These are phyloP conservation scores for Andricus curvator DNA, from an alignment of 2,888 invertebrate species.

Conservation along the genomic window DNA sequence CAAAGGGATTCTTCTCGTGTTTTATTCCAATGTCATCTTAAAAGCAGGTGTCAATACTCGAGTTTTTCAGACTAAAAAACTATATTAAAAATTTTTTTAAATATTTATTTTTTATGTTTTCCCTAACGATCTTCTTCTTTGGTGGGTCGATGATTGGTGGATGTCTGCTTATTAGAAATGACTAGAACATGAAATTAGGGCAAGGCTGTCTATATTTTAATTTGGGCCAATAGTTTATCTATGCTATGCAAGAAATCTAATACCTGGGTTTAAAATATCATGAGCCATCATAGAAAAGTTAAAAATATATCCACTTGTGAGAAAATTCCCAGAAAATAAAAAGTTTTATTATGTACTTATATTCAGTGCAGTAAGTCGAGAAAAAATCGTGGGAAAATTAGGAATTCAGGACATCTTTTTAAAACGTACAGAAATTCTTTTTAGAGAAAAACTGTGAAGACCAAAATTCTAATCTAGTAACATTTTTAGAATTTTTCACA, in stretches of 20 bases:
- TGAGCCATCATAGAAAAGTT: background rate
- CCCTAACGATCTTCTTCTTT: background rate
- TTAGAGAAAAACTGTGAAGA: too few relatives aligned
- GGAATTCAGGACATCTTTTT: too few relatives aligned
- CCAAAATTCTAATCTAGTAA: too few relatives aligned
- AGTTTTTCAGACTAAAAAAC: background rate
- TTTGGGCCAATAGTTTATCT: background rate
- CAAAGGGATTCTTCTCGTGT: background rate
- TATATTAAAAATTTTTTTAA: background rate
- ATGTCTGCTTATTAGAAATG: background rate
- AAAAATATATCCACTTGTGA: too few relatives aligned
- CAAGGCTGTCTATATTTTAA: background rate
- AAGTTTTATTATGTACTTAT: too few relatives aligned
- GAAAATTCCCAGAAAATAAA: too few relatives aligned
- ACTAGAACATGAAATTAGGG: background rate
- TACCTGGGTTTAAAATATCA: background rate
- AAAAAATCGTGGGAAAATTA: too few relatives aligned
- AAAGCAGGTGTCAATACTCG: background rate
- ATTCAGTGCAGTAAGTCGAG: too few relatives aligned
- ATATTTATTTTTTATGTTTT: too few relatives aligned
- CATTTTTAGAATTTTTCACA: too few relatives aligned
- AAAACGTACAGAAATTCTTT: too few relatives aligned
- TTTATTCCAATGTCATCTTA: background rate
- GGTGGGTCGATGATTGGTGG: background rate
- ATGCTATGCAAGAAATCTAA: background rate